Base-by-base conservation (phyloP, 2,888 invertebrate genomes). In the Pammene fasciana region DNA sequence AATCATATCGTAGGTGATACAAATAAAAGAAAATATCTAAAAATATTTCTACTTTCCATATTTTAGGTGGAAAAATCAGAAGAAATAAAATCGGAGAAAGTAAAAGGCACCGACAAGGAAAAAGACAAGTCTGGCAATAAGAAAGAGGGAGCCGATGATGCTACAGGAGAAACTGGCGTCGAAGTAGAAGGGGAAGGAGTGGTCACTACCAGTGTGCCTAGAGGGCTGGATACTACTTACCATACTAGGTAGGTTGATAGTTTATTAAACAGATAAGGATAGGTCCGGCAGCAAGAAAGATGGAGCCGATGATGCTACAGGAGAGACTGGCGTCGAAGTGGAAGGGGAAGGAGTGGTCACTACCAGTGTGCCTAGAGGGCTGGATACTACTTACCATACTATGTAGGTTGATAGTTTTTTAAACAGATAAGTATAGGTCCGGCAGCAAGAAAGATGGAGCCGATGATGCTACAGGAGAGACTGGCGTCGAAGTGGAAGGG, bases 321-420 rank as follows among this genome's bases (percentile, higher is more conserved):
- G 93, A 0, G 91, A 94, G 11, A 86, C 91, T 0, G 93, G 93
- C 0, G 85, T 95, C 38, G 95, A 96, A 75, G 89, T 97, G 0
- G 97, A 97, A 74, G 98, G 98, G 0, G 97, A 97, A 36, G 83
- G 89, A 0, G 93, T 96, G 0, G 82, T 91, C 65, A 98, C 98
- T 0, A 82, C 88, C 67, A 94, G 89, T 0, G 97, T 95, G 13
- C 88, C 93, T 0, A 93, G 98, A 73, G 96, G 95, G 48, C 84
- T 85, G 0, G 97, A 97, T 18, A 96, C 97, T 0, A 94, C 95
- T 0, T 96, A 97, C 76, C 96, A 97, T 83, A 97, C 97, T 59
- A 89, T 89, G 94, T 94, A 85, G 86, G 80, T 13, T 66, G 14
- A 5, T 46, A 36, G n/a, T n/a, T n/a, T n/a, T n/a, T n/a, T n/a